Evolutionary conservation across 2,888 invertebrate genomes (phyloP), one percentile per base, ranked within the genome.

Genomic region (Globia sparganii): DNA sequence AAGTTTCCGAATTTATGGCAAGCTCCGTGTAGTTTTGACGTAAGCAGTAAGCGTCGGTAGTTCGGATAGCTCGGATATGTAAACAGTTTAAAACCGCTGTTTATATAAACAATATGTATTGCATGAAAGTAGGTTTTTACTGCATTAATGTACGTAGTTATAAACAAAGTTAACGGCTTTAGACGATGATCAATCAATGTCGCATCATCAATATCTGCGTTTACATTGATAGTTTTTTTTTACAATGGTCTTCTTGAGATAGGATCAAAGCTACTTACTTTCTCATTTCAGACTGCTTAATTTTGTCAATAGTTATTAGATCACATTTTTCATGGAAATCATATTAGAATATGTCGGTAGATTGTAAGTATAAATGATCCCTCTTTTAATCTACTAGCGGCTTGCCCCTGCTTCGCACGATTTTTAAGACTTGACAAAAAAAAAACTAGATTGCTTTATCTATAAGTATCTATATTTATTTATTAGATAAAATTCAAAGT

Each of bases 1-100:
- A 70, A 43, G 64, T 87, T 71, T 58, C 75, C 40, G 67, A 34
- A 71, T 75, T 72, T 78, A 78, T 73, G 49, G 69, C 13, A 78
- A 37, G 66, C 69, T 79, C 72, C 69, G 74, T 80, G 67, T 43
- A 67, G 34, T 74, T 81, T 77, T 81, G 77, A 82, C 87, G 83
- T 88, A 83, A 66, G 49, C 62, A 72, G 53, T n/a, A 53, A 65
- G 56, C 66, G 75, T 72, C 69, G 68, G 73, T 74, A 69, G 43
- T 46, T 37, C 25, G 13, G 28, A 43, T 81, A 62, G 6, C n/a
- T 66, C 61, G 40, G 43, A 69, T 69, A 73, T 75, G 70, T 84
- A 79, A 86, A 79, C 77, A 86, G 68, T 77, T 61, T 59, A 62
- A 53, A 74, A 65, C 49, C 67, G 65, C 61, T 77, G 62, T 28